Conservation (phyloP, 1,140 invertebrate genomes). For the Oedothorax gibbosus region DNA sequence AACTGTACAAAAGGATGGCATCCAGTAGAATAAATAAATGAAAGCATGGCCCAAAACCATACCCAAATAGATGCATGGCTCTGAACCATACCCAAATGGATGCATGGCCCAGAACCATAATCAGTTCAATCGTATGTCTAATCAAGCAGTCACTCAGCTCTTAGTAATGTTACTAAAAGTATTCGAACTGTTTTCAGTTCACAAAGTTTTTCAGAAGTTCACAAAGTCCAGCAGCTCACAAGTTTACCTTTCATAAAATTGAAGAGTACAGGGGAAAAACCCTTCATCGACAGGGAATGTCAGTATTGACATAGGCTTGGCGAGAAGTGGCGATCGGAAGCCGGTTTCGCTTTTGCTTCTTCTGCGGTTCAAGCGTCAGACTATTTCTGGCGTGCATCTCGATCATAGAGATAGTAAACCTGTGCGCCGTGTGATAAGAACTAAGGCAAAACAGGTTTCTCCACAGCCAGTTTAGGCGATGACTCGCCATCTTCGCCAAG, state of each 20-base stretch:
- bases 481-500: too few relatives aligned
- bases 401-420: too few relatives aligned
- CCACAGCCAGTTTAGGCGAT: too few relatives aligned
- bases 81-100: background rate
- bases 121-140: slow-evolving; percentile 8
- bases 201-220: background rate
- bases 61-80: slow-evolving; percentile 2
- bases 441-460: too few relatives aligned
- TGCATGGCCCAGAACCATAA: background rate
- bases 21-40: slow-evolving; percentile 31
- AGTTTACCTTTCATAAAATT: background rate
- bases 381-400: too few relatives aligned
- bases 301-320: background rate
- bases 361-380: background rate
- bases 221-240: background rate
- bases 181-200: background rate
- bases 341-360: background rate
- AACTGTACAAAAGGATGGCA: background rate
- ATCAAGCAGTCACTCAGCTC: background rate
- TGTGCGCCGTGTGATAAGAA: too few relatives aligned
- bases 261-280: background rate
- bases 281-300: too few relatives aligned
- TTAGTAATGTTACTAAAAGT: background rate
- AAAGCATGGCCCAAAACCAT: slow-evolving; percentile 3
- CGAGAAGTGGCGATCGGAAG: background rate